Conservation (phyloP, 2,113 vertebrate species). For the Puffinus mauretanicus region DNA sequence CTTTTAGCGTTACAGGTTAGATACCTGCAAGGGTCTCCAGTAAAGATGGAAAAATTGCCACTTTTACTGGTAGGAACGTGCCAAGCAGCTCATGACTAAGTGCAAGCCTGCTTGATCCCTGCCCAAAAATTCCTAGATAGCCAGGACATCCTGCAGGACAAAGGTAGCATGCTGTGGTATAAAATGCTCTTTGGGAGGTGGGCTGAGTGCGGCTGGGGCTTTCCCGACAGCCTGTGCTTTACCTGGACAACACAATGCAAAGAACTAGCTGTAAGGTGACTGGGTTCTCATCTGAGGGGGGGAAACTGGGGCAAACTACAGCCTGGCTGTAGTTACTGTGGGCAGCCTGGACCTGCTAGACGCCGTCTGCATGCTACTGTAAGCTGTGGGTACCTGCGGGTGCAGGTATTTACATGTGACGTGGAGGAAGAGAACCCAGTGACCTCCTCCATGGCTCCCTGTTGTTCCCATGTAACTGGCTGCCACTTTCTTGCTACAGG, state of each 20-base stretch:
- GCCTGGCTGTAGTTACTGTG: neutral
- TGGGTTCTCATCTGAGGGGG: neutral
- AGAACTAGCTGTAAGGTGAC: neutral
- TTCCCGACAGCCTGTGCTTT: neutral
- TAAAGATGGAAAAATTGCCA: neutral
- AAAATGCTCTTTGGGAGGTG: neutral
- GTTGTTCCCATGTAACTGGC: neutral
- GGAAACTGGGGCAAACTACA: neutral
- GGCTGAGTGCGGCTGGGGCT: neutral
- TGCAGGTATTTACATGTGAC: neutral
- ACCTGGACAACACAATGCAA: neutral
- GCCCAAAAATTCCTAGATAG: neutral
- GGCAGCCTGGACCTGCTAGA: neutral
- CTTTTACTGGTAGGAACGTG: neutral
- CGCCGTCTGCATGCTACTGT: rapidly evolving
- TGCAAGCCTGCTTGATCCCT: neutral
- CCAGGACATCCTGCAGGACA: neutral
- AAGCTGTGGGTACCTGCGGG: neutral
- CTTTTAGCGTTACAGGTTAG: neutral
- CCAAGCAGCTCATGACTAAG: neutral
- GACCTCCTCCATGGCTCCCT: neutral
- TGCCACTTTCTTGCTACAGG: neutral
- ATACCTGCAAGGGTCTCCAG: neutral
- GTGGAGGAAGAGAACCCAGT: neutral
- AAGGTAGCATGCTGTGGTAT: neutral